phyloP scores from a whole-genome alignment of 2,113 vertebrate genomes.

The Vombatus ursinus region DNA sequence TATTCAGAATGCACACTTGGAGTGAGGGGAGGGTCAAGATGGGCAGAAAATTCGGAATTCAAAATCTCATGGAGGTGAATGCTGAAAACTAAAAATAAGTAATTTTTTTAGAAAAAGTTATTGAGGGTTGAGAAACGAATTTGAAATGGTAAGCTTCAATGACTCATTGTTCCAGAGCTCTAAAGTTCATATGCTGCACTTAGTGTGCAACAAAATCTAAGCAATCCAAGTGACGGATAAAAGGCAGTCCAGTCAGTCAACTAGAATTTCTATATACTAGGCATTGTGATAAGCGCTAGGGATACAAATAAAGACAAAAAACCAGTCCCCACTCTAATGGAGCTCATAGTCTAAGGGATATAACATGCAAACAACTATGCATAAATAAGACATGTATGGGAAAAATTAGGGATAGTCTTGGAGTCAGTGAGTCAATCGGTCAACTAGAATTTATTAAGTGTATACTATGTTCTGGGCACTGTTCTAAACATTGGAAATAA shows the following conservation, averaged over 20 bases:
- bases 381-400: background rate
- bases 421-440: background rate
- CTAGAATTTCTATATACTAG: background rate
- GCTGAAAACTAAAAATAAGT: no score
- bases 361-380: background rate
- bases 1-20: no score
- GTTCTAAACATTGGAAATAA: background rate
- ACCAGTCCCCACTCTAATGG: background rate
- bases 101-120: background rate
- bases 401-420: background rate
- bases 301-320: background rate
- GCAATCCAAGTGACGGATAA: background rate
- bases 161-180: background rate
- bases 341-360: background rate
- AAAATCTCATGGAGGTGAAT: no score
- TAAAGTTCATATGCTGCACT: background rate
- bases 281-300: background rate
- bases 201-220: background rate
- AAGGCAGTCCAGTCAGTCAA: background rate
- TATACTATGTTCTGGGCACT: background rate
- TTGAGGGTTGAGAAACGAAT: background rate
- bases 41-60: no score
- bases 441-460: background rate
- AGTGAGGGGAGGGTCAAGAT: no score
- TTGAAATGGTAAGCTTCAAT: background rate